Conservation (phyloP, 2,888 invertebrate genomes). For the Gastrophysa polygoni region DNA sequence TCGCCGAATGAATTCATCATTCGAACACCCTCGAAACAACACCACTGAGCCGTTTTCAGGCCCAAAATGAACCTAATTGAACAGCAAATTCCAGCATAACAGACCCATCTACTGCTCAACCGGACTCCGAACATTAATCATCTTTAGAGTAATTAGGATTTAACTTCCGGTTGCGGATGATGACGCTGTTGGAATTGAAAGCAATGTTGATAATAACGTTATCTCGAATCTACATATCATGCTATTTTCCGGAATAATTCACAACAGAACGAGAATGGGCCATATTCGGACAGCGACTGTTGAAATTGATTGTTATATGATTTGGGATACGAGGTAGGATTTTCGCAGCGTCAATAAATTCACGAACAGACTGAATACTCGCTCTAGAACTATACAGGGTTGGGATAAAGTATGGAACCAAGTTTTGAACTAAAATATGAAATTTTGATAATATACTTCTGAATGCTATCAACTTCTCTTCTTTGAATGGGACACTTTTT, state of each 20-base stretch:
- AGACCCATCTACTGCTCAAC: constrained; percentile 32
- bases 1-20: not conserved
- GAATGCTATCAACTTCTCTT: too few relatives aligned
- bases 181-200: not conserved
- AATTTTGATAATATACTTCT: too few relatives aligned
- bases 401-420: too few relatives aligned
- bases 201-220: constrained; percentile 8
- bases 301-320: not conserved
- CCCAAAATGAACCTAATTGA: constrained; percentile 38
- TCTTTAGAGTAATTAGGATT: constrained; percentile 20
- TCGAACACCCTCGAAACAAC: not conserved
- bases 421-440: too few relatives aligned
- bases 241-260: not conserved
- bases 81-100: constrained; percentile 37
- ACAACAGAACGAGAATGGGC: not conserved
- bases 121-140: constrained; percentile 27
- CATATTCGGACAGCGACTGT: not conserved
- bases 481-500: too few relatives aligned
- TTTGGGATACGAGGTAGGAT: not conserved
- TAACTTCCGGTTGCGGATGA: constrained; percentile 6
- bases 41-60: constrained; percentile 22
- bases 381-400: too few relatives aligned
- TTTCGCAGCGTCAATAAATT: too few relatives aligned
- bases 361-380: too few relatives aligned
- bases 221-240: not conserved